Conservation (phyloP, 37 sponge, comb jelly and placozoan genomes). For the Spongia lamella region DNA sequence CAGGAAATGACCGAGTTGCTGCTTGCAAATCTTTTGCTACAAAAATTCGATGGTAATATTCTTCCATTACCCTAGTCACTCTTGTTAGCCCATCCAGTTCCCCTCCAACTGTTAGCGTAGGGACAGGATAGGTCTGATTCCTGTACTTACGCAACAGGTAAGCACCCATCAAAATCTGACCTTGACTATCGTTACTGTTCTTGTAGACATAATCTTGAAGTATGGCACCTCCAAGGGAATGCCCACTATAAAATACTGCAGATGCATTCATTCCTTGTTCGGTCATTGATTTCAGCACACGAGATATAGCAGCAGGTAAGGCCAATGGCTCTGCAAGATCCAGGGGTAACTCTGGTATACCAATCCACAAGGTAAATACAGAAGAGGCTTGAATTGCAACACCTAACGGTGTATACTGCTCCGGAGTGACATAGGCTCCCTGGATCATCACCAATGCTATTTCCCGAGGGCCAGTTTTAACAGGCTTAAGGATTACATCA, state of each 20-base stretch:
- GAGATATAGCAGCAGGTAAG: slow-evolving; percentile 30
- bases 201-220: slow-evolving; percentile 64
- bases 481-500: slow-evolving; percentile 55
- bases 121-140: slow-evolving; percentile 56
- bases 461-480: slow-evolving; percentile 19
- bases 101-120: slow-evolving; percentile 74
- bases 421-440: slow-evolving; percentile 56
- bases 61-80: slow-evolving; percentile 77
- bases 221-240: slow-evolving; percentile 71
- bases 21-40: background rate
- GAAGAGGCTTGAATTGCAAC: slow-evolving; percentile 44
- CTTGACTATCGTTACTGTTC: slow-evolving; percentile 9
- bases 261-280: slow-evolving; percentile 52
- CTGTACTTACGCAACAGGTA: slow-evolving; percentile 53
- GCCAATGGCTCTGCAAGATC: slow-evolving; percentile 64
- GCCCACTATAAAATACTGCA: slow-evolving; percentile 57
- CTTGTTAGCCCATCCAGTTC: slow-evolving; percentile 79
- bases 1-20: slow-evolving; percentile 52
- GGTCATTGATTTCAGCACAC: slow-evolving; percentile 42
- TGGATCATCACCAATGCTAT: slow-evolving; percentile 60
- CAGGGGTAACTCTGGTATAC: slow-evolving; percentile 57
- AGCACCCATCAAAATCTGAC: slow-evolving; percentile 66
- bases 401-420: slow-evolving; percentile 59
- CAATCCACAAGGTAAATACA: slow-evolving; percentile 68
- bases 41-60: slow-evolving; percentile 58